phyloP scores from a whole-genome alignment of 2,113 vertebrate genomes.

The Heterotis niloticus region DNA sequence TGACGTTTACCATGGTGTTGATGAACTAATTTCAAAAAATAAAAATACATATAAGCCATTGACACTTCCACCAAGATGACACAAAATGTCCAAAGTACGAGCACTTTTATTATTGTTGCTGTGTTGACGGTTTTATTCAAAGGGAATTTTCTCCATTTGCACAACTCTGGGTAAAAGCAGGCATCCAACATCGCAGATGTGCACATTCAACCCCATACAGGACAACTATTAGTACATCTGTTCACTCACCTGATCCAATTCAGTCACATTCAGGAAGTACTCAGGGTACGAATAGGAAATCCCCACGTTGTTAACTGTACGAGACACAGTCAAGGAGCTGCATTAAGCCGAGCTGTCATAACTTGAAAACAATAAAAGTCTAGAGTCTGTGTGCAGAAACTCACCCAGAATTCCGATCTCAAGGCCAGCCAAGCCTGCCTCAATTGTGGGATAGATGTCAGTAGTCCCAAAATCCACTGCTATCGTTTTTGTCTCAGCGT shows the following conservation, averaged over 20 bases:
- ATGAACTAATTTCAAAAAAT: conserved; percentile 73
- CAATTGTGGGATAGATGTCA: conserved; percentile 81
- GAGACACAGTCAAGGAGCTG: conserved; percentile 27
- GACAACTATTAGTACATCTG: neutral
- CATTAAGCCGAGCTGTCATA: neutral
- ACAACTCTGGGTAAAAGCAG: neutral
- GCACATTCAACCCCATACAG: neutral
- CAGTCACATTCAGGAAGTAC: conserved; percentile 82
- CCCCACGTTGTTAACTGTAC: conserved; percentile 94
- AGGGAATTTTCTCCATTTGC: too few species aligned
- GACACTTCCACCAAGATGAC: neutral
- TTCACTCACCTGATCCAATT: conserved; percentile 79
- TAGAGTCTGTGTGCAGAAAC: conserved; percentile 35
- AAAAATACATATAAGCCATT: conserved; percentile 1
- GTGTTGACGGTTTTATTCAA: too few species aligned
- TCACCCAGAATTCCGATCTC: conserved; percentile 88
- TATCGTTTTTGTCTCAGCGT: conserved; percentile 84
- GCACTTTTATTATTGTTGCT: too few species aligned
- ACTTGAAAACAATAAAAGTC: too few species aligned
- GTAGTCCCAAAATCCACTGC: conserved; percentile 76
- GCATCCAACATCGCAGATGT: neutral
- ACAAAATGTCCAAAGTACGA: neutral
- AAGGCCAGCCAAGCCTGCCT: conserved; percentile 70
- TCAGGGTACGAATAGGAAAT: conserved; percentile 81
- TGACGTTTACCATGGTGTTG: conserved; percentile 77